phyloP scores from a whole-genome alignment of 2,797 vertebrate genomes.

The Balearica regulorum region DNA sequence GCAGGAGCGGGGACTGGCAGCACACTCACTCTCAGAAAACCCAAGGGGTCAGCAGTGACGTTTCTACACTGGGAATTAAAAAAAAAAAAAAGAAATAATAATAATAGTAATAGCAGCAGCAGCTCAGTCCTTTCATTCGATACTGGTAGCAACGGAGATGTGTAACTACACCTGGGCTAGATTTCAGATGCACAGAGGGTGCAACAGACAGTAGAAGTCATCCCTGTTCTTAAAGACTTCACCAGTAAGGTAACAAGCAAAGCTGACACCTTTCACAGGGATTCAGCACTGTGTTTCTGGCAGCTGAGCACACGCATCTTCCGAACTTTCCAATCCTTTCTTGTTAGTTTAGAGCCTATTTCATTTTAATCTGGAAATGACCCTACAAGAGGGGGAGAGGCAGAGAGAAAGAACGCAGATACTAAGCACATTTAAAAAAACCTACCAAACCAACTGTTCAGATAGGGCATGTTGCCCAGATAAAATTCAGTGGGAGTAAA shows the following conservation, averaged over 20 bases:
- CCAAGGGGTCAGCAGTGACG: neutral
- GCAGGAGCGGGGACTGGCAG: neutral
- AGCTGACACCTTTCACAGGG: neutral
- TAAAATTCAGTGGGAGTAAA: slow-evolving; percentile 42
- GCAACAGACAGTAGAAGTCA: neutral
- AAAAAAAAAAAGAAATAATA: neutral
- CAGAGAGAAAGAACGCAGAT: neutral
- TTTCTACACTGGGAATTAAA: neutral
- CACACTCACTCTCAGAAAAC: neutral
- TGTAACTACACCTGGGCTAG: neutral
- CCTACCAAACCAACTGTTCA: slow-evolving; percentile 40
- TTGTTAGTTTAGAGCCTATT: neutral
- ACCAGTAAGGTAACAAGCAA: neutral
- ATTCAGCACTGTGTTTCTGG: neutral
- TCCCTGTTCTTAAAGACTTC: neutral
- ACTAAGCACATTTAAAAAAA: neutral
- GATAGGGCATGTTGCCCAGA: slow-evolving; percentile 23
- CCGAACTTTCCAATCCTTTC: neutral
- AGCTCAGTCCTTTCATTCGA: neutral
- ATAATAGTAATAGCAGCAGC: too few species aligned
- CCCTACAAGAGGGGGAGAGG: neutral
- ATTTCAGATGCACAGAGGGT: neutral
- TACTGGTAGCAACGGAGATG: neutral
- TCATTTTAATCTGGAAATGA: slow-evolving; percentile 6
- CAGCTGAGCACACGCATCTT: neutral